These are phyloP conservation scores for Steatornis caripensis DNA, from an alignment of 2,113 vertebrate genomes.

Conservation along the genomic window DNA sequence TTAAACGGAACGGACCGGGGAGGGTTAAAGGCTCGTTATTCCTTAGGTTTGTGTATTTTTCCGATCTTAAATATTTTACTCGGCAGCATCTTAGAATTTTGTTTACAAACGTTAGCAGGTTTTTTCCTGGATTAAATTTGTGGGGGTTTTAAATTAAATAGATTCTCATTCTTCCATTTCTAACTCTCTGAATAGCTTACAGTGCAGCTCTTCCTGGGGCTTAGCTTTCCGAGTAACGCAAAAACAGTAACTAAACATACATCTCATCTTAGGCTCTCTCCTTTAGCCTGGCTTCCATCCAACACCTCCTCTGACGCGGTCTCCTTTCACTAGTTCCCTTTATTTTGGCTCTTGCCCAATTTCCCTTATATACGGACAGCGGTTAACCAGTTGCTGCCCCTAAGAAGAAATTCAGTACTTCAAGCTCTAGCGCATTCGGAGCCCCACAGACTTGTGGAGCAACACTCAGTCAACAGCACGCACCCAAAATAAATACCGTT, in stretches of 20 bases:
- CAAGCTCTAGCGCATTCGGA: background rate
- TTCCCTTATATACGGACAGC: background rate
- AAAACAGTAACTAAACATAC: constrained; percentile 59
- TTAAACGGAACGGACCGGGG: background rate
- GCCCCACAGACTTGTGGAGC: background rate
- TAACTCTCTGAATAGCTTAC: constrained; percentile 33
- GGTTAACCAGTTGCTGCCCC: constrained; percentile 43
- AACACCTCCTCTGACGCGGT: constrained; percentile 50
- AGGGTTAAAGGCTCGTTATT: background rate
- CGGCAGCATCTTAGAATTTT: background rate
- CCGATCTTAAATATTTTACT: background rate
- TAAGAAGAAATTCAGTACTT: background rate
- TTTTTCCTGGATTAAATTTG: background rate
- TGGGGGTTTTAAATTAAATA: background rate
- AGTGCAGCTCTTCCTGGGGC: constrained; percentile 35
- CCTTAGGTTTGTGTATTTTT: background rate
- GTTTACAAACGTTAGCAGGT: background rate
- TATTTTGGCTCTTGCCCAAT: constrained; percentile 50
- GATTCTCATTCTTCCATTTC: constrained; percentile 7
- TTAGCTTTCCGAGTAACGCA: constrained; percentile 39
- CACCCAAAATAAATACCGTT: background rate
- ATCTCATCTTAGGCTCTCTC: constrained; percentile 49
- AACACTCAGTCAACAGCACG: background rate
- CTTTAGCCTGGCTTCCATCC: constrained; percentile 38
- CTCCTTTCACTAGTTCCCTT: constrained; percentile 61